Base-by-base conservation (phyloP, 1,140 invertebrate genomes). In the Leguminivora glycinivorella region DNA sequence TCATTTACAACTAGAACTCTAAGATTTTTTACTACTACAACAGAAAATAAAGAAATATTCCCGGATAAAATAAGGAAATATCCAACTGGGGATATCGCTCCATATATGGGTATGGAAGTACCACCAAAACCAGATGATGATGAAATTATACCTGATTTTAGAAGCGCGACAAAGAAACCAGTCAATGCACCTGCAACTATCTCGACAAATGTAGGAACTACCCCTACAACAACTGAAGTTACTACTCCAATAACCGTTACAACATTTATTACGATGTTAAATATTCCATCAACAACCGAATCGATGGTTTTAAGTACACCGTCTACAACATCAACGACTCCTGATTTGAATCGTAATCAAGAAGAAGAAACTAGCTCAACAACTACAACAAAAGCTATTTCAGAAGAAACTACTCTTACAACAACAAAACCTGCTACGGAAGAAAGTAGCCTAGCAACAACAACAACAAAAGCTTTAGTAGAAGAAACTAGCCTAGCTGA, bases 101-200 rank as follows among this genome's bases (percentile, higher is more conserved):
- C 58, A 63, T 26, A 26, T 0, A 34, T 63, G 58, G 58, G 12
- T 29, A 63, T 63, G 25, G 1, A 2, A 2, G 58, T 63, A 31
- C 58, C 56, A 25, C 56, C 25, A 63, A 26, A 63, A 31, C 58
- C 25, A 17, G 26, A 60, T 6, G 58, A 63, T 29, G 58, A 63
- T 52, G 47, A 19, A 19, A n/a, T n/a, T 2, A 0, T 52, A 2
- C 47, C 47, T 52, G 47, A 52, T 14, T 7, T 14, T 14, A 25
- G 22, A 31, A 17, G 26, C 12, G 17, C 10, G 5, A 24, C 24
- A 26, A 14, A 58, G 5, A 26, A 63, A 31, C 22, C 19, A 2
- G 58, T 31, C 6, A 24, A n/a, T 3, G 56, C 25, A 3, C 56
- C 58, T 31, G 31, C 14, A n/a, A 52, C 47, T 3, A 14, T 19